A percentile compares a stretch with the other conserved stretches of the same genome.
Evolutionary conservation across 2,888 invertebrate genomes (phyloP).

Genomic region (Sinopyrophorus schimmeli): DNA sequence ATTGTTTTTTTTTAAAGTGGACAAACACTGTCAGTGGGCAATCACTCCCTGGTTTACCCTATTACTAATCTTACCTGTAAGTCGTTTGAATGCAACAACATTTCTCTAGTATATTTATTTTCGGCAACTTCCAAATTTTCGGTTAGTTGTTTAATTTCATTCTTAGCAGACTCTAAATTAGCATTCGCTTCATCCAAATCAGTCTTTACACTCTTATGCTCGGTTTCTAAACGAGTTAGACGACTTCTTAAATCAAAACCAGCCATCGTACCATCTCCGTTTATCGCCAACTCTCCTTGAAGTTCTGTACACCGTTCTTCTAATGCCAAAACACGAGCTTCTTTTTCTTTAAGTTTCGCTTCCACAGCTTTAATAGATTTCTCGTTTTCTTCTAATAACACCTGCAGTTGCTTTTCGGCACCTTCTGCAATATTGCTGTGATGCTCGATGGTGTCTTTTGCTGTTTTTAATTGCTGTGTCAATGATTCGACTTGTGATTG

Average conservation of each 20-base stretch:
- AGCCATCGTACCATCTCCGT: slow-evolving; percentile 67
- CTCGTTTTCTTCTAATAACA: slow-evolving; percentile 56
- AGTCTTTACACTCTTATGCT: slow-evolving; percentile 61
- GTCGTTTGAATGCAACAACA: slow-evolving; percentile 76
- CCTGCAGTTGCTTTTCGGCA: slow-evolving; percentile 75
- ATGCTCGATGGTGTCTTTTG: slow-evolving; percentile 79
- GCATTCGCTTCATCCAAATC: slow-evolving; percentile 64
- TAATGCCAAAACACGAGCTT: slow-evolving; percentile 67
- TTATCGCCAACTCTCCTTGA: slow-evolving; percentile 71
- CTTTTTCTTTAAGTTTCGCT: slow-evolving; percentile 61
- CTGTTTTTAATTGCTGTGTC: slow-evolving; percentile 70
- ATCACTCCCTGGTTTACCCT: too few relatives aligned
- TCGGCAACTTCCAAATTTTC: slow-evolving; percentile 70
- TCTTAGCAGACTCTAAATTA: slow-evolving; percentile 64
- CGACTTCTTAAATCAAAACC: slow-evolving; percentile 58
- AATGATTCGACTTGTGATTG: slow-evolving; percentile 69
- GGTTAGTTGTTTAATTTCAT: slow-evolving; percentile 65
- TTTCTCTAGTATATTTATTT: slow-evolving; percentile 79
- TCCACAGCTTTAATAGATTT: slow-evolving; percentile 65
- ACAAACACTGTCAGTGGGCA: too few relatives aligned
- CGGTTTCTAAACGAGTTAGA: slow-evolving; percentile 63
- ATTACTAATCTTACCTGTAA: slow-evolving; percentile 63
- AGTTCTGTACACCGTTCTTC: slow-evolving; percentile 62
- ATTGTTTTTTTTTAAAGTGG: too few relatives aligned
- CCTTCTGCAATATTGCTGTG: slow-evolving; percentile 83